Evolutionary conservation across 2,888 invertebrate genomes (phyloP).

Genomic region (Lithophane ornitopus): DNA sequence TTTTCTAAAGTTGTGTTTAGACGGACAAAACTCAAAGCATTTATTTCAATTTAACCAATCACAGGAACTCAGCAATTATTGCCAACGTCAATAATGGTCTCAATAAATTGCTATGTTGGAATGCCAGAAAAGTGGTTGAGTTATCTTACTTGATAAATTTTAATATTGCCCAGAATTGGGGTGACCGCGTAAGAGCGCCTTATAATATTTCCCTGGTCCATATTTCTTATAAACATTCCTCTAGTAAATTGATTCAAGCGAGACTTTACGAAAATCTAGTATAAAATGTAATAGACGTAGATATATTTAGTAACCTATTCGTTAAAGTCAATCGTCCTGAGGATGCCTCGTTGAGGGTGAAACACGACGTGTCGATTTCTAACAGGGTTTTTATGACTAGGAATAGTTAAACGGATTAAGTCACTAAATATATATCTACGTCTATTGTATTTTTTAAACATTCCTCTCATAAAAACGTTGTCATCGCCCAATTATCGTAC

Average conservation of each 20-base stretch:
- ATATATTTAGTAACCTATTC: no score
- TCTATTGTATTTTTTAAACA: background rate
- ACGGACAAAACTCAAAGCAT: background rate
- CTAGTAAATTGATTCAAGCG: no score
- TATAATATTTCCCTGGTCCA: no score
- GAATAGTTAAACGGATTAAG: no score
- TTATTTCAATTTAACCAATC: background rate
- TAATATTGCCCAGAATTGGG: background rate
- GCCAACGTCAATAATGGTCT: background rate
- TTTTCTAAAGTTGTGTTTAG: background rate
- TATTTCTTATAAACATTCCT: no score
- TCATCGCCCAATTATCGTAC: slow-evolving; percentile 1
- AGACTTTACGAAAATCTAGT: no score
- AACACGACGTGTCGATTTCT: no score
- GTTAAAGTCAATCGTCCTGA: no score
- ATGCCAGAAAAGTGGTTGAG: background rate
- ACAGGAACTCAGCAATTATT: background rate
- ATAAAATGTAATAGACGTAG: no score
- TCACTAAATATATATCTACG: no score
- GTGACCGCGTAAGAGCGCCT: background rate
- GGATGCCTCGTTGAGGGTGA: no score
- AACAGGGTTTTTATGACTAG: no score
- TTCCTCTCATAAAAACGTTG: background rate
- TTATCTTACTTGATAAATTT: background rate
- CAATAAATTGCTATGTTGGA: background rate